phyloP scores from a whole-genome alignment of 2,888 invertebrate species.

The Pachliopta kotzebuea region DNA sequence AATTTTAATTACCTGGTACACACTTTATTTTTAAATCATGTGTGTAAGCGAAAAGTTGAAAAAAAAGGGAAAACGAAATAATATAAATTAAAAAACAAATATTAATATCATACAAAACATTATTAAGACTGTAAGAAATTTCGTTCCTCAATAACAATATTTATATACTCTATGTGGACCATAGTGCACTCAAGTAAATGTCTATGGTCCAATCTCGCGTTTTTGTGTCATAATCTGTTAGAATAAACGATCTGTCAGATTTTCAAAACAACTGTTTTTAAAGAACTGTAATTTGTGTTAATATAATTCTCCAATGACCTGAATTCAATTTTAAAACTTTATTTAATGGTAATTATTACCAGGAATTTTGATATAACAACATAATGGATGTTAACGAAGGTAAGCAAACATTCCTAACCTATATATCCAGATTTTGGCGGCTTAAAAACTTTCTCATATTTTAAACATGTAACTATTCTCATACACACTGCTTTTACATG shows the following conservation, averaged over 20 bases:
- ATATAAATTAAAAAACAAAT: too few species aligned
- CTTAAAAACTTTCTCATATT: constrained; percentile 13
- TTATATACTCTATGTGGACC: too few species aligned
- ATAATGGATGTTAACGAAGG: constrained; percentile 70
- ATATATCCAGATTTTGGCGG: constrained; percentile 36
- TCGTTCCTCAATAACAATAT: too few species aligned
- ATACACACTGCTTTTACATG: not conserved
- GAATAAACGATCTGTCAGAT: constrained; percentile 8
- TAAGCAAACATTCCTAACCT: constrained; percentile 46
- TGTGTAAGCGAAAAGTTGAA: too few species aligned
- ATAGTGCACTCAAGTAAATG: too few species aligned
- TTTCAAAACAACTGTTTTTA: constrained; percentile 17
- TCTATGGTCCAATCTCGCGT: too few species aligned
- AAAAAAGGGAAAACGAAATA: too few species aligned
- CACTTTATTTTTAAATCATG: too few species aligned
- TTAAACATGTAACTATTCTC: not conserved
- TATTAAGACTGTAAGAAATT: too few species aligned
- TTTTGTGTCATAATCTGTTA: too few species aligned
- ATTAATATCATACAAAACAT: too few species aligned
- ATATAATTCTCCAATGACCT: not conserved
- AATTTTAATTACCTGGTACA: too few species aligned
- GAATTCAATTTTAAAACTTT: constrained; percentile 3
- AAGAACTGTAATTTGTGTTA: not conserved
- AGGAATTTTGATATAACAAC: not conserved
- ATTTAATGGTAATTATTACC: constrained; percentile 1